A percentile compares a stretch with the other conserved stretches of the same genome.
Evolutionary conservation across 1,140 invertebrate genomes (phyloP).

Genomic region (Tetramorium simillimum): DNA sequence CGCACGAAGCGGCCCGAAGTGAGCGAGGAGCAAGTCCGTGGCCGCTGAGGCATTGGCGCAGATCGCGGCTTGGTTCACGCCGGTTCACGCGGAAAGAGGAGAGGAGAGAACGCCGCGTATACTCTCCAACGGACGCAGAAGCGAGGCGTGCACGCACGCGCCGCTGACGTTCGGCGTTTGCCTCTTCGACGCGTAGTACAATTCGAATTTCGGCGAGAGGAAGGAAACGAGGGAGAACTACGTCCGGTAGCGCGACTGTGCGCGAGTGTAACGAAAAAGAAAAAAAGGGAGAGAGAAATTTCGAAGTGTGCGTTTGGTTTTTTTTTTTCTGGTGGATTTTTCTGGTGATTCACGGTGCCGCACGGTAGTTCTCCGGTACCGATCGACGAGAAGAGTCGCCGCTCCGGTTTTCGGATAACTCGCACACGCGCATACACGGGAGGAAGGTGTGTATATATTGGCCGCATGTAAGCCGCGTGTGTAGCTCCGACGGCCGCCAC

Average conservation of each 20-base stretch:
- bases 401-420: slow-evolving; percentile 36
- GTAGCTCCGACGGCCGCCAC: neutral
- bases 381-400: neutral
- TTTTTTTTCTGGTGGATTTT: slow-evolving; percentile 35
- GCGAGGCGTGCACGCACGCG: slow-evolving; percentile 34
- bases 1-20: slow-evolving; percentile 27
- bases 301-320: slow-evolving; percentile 17
- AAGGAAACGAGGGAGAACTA: neutral
- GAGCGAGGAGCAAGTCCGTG: slow-evolving; percentile 39
- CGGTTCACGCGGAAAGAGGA: slow-evolving; percentile 8
- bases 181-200: neutral
- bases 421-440: neutral
- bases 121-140: slow-evolving; percentile 13
- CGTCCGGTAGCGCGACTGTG: neutral
- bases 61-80: slow-evolving; percentile 54
- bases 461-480: too few relatives aligned
- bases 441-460: slow-evolving; percentile 38
- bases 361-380: neutral
- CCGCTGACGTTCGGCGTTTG: slow-evolving; percentile 15
- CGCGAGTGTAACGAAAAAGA: slow-evolving; percentile 31
- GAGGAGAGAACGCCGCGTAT: slow-evolving; percentile 25
- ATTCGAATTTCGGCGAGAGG: neutral
- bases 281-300: neutral
- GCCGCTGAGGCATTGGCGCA: slow-evolving; percentile 63
- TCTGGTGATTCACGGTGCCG: slow-evolving; percentile 32